These are phyloP conservation scores for Muntiacus muntjak DNA, from an alignment of 2,113 vertebrate species.

Conservation along the genomic window DNA sequence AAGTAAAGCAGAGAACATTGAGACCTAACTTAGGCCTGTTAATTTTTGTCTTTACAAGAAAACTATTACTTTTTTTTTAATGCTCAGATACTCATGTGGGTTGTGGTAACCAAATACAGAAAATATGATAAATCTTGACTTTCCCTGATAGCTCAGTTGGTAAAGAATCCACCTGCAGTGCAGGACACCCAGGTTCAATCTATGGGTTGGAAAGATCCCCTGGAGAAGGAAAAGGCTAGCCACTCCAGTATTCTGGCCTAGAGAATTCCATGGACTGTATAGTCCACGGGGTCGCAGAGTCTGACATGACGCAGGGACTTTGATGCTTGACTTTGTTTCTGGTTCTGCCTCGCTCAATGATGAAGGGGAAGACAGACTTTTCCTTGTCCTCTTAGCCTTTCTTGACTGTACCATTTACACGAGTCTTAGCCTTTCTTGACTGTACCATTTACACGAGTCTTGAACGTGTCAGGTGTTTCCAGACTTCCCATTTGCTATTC, in stretches of 20 bases:
- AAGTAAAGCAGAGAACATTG: not conserved
- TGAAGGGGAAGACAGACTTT: not conserved
- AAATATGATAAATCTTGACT: not conserved
- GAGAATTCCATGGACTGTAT: not conserved
- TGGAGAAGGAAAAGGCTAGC: not conserved
- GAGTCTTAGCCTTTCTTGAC: too few relatives aligned
- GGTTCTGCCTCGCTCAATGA: not conserved
- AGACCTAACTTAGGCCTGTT: not conserved
- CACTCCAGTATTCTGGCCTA: not conserved
- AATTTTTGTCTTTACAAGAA: slow-evolving; percentile 38
- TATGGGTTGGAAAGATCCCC: not conserved
- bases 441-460: too few relatives aligned
- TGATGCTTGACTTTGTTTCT: not conserved
- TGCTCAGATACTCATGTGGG: not conserved
- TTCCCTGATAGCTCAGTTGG: not conserved
- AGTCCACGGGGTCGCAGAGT: not conserved
- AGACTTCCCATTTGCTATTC: not conserved
- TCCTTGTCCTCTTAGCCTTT: not conserved
- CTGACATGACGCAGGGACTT: not conserved
- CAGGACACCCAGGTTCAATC: not conserved
- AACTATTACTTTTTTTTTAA: not conserved
- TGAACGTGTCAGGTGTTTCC: not conserved
- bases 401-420: not conserved
- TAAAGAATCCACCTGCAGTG: not conserved
- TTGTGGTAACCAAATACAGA: not conserved